Conservation (phyloP, 2,113 vertebrate genomes). For the Coptodon bakossiorum region DNA sequence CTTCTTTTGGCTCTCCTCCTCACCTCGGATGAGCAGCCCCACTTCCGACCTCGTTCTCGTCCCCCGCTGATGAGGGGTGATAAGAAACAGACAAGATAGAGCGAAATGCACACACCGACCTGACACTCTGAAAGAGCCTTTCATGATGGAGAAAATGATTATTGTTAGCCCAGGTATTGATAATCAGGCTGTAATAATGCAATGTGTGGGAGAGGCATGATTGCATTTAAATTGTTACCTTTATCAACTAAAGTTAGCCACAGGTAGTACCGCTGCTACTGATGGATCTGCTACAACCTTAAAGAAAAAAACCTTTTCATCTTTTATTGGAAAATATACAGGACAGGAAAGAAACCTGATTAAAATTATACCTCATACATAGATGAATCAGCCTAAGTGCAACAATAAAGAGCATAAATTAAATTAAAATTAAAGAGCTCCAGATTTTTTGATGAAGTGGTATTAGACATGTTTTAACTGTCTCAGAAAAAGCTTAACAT, state of each 20-base stretch:
- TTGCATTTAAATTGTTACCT: conserved; percentile 14
- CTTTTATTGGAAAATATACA: neutral
- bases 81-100: conserved; percentile 50
- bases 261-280: neutral
- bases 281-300: neutral
- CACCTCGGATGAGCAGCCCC: conserved; percentile 38
- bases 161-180: conserved; percentile 5
- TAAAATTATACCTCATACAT: neutral
- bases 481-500: neutral
- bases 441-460: neutral
- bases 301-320: neutral
- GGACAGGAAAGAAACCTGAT: neutral
- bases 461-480: neutral
- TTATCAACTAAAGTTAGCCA: neutral
- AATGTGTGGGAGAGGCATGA: neutral
- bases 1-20: conserved; percentile 43
- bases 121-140: conserved; percentile 23
- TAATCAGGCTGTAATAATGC: neutral
- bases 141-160: conserved; percentile 26
- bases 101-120: conserved; percentile 37
- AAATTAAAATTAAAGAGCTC: neutral
- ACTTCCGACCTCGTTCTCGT: conserved; percentile 11
- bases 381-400: neutral
- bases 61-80: conserved; percentile 49
- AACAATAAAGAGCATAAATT: neutral